Evolutionary conservation across 2,888 invertebrate species (phyloP).

Genomic region (Eupithecia dodoneata): DNA sequence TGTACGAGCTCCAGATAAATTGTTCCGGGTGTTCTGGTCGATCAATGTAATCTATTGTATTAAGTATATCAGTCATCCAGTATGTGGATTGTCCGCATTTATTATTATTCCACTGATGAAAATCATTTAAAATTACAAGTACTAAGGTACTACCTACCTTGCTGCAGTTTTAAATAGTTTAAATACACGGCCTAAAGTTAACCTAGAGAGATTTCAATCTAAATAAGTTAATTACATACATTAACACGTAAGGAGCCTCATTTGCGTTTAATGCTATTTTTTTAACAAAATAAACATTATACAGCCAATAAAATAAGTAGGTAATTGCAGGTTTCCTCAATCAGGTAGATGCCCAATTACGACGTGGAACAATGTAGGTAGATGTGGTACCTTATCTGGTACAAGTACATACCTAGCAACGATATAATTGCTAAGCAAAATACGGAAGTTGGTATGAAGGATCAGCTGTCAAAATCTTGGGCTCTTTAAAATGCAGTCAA

Average conservation of each 20-base stretch:
- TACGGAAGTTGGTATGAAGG: constrained; percentile 11
- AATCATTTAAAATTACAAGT: too few relatives aligned
- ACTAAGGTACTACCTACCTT: neutral
- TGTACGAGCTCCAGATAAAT: too few relatives aligned
- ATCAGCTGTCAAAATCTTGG: neutral
- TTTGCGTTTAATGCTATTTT: constrained; percentile 60
- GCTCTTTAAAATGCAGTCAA: neutral
- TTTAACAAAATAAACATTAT: constrained; percentile 51
- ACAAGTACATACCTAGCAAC: neutral
- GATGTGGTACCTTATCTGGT: neutral
- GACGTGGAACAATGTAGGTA: constrained; percentile 32
- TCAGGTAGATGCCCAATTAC: constrained; percentile 32
- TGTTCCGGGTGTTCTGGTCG: too few relatives aligned
- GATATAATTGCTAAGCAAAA: constrained; percentile 15
- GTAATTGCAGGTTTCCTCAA: constrained; percentile 53
- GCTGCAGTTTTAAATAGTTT: neutral
- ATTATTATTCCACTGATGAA: too few relatives aligned
- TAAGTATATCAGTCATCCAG: too few relatives aligned
- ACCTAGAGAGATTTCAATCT: constrained; percentile 77
- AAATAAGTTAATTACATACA: constrained; percentile 62
- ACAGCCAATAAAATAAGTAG: constrained; percentile 50
- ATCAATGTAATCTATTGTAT: too few relatives aligned
- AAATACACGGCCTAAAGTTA: constrained; percentile 58
- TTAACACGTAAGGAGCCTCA: constrained; percentile 61
- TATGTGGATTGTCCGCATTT: too few relatives aligned